These are phyloP conservation scores for Episyrphus balteatus DNA, from an alignment of 1,140 invertebrate genomes.

Conservation along the genomic window DNA sequence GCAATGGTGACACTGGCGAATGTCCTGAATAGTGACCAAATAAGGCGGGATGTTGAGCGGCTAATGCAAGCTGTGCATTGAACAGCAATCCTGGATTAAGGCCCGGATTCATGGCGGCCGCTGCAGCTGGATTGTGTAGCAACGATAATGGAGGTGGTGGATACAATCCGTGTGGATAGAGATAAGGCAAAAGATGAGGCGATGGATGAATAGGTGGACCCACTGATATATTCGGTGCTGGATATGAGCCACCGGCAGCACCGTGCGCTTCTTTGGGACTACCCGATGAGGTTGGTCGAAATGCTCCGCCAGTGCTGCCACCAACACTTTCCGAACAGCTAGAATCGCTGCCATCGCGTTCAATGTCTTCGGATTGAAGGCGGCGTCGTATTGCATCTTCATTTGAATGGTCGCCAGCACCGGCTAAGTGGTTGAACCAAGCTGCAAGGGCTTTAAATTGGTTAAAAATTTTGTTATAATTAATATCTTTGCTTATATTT, in stretches of 20 bases:
- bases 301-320: constrained; percentile 43
- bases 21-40: constrained; percentile 56
- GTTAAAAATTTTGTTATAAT: constrained; percentile 5
- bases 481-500: not conserved
- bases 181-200: constrained; percentile 69
- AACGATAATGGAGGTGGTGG: constrained; percentile 57
- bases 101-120: constrained; percentile 43
- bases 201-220: constrained; percentile 80
- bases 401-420: constrained; percentile 37
- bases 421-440: constrained; percentile 44
- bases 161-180: constrained; percentile 78
- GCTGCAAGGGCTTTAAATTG: constrained; percentile 35
- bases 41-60: constrained; percentile 67
- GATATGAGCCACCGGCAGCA: constrained; percentile 50
- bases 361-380: constrained; percentile 46
- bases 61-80: constrained; percentile 68
- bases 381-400: constrained; percentile 42
- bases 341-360: constrained; percentile 51
- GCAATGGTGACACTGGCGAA: constrained; percentile 42
- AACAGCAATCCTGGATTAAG: constrained; percentile 66
- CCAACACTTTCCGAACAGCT: constrained; percentile 51
- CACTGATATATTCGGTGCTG: constrained; percentile 73
- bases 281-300: constrained; percentile 43
- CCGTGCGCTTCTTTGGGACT: constrained; percentile 41
- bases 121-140: constrained; percentile 43